These are phyloP conservation scores for Labia minor DNA, from an alignment of 2,888 invertebrate genomes.

Conservation along the genomic window DNA sequence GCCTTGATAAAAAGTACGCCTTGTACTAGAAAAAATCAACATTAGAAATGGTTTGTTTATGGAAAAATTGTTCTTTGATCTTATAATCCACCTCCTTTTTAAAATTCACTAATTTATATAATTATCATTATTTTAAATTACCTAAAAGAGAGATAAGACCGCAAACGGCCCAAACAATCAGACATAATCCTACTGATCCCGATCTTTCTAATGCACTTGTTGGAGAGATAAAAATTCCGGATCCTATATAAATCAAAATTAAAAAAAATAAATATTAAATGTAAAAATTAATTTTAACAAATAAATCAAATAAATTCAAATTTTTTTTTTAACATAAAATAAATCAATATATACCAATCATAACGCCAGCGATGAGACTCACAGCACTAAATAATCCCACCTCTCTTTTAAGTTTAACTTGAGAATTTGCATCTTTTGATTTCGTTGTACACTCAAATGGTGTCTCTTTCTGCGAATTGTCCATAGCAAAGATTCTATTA, in stretches of 20 bases:
- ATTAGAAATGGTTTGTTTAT: too few relatives aligned
- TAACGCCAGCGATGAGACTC: conserved; percentile 72
- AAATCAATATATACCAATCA: conserved; percentile 54
- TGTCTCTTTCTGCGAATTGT: too few relatives aligned
- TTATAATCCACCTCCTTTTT: too few relatives aligned
- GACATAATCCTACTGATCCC: conserved; percentile 68
- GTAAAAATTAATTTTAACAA: too few relatives aligned
- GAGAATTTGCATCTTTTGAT: conserved; percentile 19
- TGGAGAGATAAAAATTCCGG: conserved; percentile 79
- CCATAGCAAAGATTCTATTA: too few relatives aligned
- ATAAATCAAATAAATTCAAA: too few relatives aligned
- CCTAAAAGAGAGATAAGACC: conserved; percentile 69
- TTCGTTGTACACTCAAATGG: too few relatives aligned
- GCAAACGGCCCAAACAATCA: conserved; percentile 67
- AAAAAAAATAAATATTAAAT: background rate
- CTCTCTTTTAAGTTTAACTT: conserved; percentile 56
- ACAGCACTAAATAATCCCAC: conserved; percentile 71
- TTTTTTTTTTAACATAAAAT: background rate
- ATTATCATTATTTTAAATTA: too few relatives aligned
- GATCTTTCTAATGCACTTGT: conserved; percentile 61
- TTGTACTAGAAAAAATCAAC: too few relatives aligned
- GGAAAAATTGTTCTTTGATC: too few relatives aligned
- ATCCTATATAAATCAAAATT: conserved; percentile 38
- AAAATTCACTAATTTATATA: too few relatives aligned
- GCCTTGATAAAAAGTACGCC: too few relatives aligned